Conservation (phyloP, 2,888 invertebrate species). For the Mythimna albipuncta region DNA sequence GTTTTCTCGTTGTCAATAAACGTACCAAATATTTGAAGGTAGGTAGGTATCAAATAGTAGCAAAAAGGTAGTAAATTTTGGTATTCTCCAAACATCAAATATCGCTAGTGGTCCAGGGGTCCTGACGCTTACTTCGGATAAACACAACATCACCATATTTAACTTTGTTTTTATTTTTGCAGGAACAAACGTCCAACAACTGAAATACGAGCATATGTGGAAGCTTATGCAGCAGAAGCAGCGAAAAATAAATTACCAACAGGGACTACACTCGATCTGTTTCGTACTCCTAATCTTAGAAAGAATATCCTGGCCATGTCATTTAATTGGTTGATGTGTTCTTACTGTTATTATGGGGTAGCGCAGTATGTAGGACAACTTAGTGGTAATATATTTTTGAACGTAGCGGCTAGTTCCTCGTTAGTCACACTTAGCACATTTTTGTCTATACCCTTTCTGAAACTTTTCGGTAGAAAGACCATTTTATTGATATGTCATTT, state of each 20-base stretch:
- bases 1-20: too few species aligned
- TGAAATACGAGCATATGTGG: conserved; percentile 81
- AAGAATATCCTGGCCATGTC: conserved; percentile 93
- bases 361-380: conserved; percentile 95
- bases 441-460: conserved; percentile 91
- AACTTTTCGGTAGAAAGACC: conserved; percentile 92
- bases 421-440: conserved; percentile 91
- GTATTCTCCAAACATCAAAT: too few species aligned
- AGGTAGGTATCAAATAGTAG: too few species aligned
- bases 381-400: conserved; percentile 95
- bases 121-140: too few species aligned
- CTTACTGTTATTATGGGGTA: conserved; percentile 94
- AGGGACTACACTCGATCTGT: conserved; percentile 92
- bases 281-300: conserved; percentile 93
- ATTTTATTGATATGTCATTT: conserved; percentile 92
- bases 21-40: too few species aligned
- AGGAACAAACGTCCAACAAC: conserved; percentile 87
- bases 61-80: neutral
- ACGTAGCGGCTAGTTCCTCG: conserved; percentile 94
- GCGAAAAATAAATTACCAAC: conserved; percentile 77
- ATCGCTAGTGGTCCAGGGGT: too few species aligned
- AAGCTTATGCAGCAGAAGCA: conserved; percentile 74
- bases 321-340: conserved; percentile 95
- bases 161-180: conserved; percentile 60
- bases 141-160: neutral